Conservation (phyloP, 2,113 vertebrate species). For the Chrysochloris asiatica region DNA sequence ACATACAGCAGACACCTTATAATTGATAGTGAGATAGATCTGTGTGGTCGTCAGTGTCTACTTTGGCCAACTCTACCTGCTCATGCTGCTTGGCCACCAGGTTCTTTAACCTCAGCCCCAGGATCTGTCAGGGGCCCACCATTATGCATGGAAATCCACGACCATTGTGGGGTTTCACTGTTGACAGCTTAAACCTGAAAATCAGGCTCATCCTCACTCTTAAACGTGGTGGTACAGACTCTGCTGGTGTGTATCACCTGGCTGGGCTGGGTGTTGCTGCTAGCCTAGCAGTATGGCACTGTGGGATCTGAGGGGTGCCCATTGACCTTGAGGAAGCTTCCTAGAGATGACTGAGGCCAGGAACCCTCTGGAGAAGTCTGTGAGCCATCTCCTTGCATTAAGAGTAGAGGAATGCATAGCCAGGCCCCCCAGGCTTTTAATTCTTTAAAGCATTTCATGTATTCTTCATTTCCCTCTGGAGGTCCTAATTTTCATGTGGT, state of each 20-base stretch:
- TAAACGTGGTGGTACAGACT: conserved; percentile 87
- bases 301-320: conserved; percentile 13
- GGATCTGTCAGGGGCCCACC: not conserved
- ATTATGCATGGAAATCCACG: conserved; percentile 97
- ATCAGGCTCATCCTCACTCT: conserved; percentile 93
- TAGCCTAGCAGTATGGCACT: not conserved
- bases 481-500: too few relatives aligned
- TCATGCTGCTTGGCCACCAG: too few relatives aligned
- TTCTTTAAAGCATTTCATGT: too few relatives aligned
- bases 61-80: too few relatives aligned
- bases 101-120: too few relatives aligned
- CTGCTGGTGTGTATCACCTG: conserved; percentile 73
- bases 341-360: conserved; percentile 73
- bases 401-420: too few relatives aligned
- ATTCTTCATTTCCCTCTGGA: too few relatives aligned
- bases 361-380: conserved; percentile 83
- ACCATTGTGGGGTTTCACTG: conserved; percentile 91
- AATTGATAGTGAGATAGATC: too few relatives aligned
- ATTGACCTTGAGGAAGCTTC: conserved; percentile 21
- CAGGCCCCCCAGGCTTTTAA: too few relatives aligned
- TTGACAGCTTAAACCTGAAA: conserved; percentile 92
- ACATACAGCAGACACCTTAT: too few relatives aligned
- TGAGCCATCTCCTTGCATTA: conserved; percentile 91
- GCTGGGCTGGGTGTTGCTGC: not conserved
- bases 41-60: too few relatives aligned